Conservation (phyloP, 2,113 vertebrate genomes). For the Heliornis fulica region DNA sequence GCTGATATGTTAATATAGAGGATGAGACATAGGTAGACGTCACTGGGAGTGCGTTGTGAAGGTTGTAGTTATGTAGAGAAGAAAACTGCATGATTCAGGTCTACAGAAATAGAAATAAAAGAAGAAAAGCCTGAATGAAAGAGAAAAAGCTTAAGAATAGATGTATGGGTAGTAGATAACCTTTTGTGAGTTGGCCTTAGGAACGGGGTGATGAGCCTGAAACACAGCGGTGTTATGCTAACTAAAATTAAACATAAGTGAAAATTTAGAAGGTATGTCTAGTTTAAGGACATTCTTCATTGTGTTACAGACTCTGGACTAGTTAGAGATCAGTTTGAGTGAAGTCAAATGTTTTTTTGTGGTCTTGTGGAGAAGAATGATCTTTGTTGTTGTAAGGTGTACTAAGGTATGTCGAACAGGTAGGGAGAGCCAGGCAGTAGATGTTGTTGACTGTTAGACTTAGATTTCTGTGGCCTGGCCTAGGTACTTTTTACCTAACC, state of each 20-base stretch:
- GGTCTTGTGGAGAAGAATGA: background rate
- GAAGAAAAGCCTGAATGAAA: background rate
- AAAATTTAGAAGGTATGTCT: background rate
- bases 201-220: background rate
- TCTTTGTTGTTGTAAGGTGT: background rate
- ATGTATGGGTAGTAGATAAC: background rate
- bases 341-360: background rate
- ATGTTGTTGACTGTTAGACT: background rate
- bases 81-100: background rate
- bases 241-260: background rate
- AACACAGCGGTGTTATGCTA: background rate
- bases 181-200: accelerated
- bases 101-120: background rate
- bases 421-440: background rate
- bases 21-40: background rate
- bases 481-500: background rate
- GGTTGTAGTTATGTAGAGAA: background rate
- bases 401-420: background rate
- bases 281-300: background rate
- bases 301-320: background rate
- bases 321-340: background rate
- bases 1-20: background rate
- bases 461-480: background rate
- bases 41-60: background rate
- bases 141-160: background rate